Evolutionary conservation across 1,140 invertebrate species (phyloP), one percentile per base, ranked within the genome.

Genomic region (Cyphomyrmex costatus): DNA sequence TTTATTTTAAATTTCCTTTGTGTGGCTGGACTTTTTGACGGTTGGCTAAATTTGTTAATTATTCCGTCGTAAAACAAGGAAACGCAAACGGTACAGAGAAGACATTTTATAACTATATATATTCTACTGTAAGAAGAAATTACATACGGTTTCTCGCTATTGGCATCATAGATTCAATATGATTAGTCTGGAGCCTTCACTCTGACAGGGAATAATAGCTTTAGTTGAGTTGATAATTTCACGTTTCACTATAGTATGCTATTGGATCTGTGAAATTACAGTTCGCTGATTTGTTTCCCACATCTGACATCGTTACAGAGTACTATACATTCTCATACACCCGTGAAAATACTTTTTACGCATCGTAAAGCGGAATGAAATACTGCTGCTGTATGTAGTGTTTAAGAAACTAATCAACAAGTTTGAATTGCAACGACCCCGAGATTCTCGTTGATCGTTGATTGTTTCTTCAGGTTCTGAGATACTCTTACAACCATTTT

Each of bases 391-490:
- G 51, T 19, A 30, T 12, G 19, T 14, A 53, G n/a, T 53, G 8
- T 73, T 58, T 83, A 73, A 83, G 68, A 83, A 83, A 74, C 68
- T 83, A 61, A 83, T 83, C 79, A 83, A 60, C 53, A 73, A 74
- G 68, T 73, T 60, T 74, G 14, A 73, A 42, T 53, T 27, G n/a
- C 21, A 51, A 66, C 61, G n/a, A 42, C 14, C n/a, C 6, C 16
- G 21, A 42, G 33, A 24, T 27, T 12, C 78, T 56, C 46, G 30
- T 58, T 70, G 79, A 16, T 27, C 33, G 30, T 56, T 82, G 79
- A 82, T 73, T 82, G 24, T 36, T 82, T 83, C 73, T 53, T 61
- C 60, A 73, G 30, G 12, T 36, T 30, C 21, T 58, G 0, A 10
- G 24, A 58, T 21, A 53, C 19, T 56, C 2, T 30, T 61, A 42